Percentiles rank a stretch among this genome's conserved stretches.
Evolutionary conservation across 1,140 invertebrate genomes (phyloP).

Genomic region (Dinothrombium tinctorium): DNA sequence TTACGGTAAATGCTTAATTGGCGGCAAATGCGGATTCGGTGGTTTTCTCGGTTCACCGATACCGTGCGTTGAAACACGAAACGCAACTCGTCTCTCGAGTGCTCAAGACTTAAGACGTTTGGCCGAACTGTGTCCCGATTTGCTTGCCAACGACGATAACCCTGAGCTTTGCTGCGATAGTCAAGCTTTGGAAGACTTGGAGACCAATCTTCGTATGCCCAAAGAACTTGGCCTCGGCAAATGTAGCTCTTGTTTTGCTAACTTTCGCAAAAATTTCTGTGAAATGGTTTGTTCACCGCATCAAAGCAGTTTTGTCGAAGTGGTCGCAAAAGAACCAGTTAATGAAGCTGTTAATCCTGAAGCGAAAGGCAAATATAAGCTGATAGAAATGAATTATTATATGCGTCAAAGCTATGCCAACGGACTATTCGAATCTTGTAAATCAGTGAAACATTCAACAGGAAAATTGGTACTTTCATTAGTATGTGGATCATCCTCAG

Average conservation of each 20-base stretch:
- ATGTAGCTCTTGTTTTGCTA: constrained; percentile 15
- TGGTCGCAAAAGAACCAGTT: constrained; percentile 1
- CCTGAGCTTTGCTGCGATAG: constrained; percentile 9
- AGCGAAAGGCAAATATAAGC: neutral
- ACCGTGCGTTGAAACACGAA: constrained; percentile 3
- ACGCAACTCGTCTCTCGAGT: neutral
- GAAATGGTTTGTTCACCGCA: constrained; percentile 14
- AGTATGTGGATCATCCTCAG: constrained; percentile 13
- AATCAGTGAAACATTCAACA: constrained; percentile 9
- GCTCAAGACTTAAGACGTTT: constrained; percentile 1
- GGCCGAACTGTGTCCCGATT: constrained; percentile 8
- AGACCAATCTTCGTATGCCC: neutral
- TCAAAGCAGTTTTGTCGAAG: constrained; percentile 12
- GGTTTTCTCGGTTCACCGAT: too few relatives aligned
- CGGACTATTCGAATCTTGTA: constrained; percentile 14
- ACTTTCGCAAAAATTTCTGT: constrained; percentile 15
- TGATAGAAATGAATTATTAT: constrained; percentile 6
- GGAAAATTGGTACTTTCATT: constrained; percentile 10
- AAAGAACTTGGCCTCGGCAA: constrained; percentile 20
- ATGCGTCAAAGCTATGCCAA: constrained; percentile 10
- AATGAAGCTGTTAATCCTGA: constrained; percentile 14
- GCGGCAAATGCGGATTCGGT: too few relatives aligned
- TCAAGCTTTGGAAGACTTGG: constrained; percentile 3
- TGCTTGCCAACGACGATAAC: constrained; percentile 3
- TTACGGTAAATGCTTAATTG: too few relatives aligned